A percentile compares a stretch with the other conserved stretches of the same genome.
Conservation (phyloP, 2,113 vertebrate species). For the Chaetodon auriga region DNA sequence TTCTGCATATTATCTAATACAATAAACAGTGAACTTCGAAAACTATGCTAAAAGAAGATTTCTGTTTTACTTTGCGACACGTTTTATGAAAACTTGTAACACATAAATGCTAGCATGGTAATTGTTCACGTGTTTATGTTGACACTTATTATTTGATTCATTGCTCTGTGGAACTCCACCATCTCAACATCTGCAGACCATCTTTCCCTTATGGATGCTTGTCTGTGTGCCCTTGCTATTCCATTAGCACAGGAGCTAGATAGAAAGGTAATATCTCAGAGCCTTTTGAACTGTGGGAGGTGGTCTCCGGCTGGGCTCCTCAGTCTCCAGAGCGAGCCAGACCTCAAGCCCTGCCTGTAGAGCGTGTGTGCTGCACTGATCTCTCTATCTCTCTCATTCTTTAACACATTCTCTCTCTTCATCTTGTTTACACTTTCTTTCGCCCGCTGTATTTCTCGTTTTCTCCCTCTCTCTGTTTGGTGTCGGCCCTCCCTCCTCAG, state of each 20-base stretch:
- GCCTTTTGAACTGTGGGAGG: conserved; percentile 35
- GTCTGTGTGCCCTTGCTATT: conserved; percentile 28
- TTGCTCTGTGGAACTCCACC: neutral
- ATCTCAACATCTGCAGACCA: neutral
- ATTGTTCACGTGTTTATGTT: neutral
- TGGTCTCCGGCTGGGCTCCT: conserved; percentile 28
- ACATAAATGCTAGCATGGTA: neutral
- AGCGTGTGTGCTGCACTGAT: conserved; percentile 20
- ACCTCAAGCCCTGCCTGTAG: conserved; percentile 36
- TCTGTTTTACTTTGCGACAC: neutral
- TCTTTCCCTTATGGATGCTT: neutral
- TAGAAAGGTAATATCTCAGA: conserved; percentile 30
- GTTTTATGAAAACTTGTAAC: neutral
- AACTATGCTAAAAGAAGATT: neutral
- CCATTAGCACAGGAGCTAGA: neutral
- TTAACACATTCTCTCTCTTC: conserved; percentile 19
- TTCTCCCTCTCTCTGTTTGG: conserved; percentile 18
- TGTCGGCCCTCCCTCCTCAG: conserved; percentile 36
- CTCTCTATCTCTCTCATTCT: conserved; percentile 35
- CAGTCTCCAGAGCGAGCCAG: conserved; percentile 25
- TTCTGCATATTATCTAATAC: neutral
- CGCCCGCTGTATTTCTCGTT: conserved; percentile 19
- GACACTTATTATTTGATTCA: neutral
- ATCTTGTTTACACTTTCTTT: conserved; percentile 5
- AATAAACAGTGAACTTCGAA: neutral